Percentiles rank a stretch among this genome's conserved stretches.
Evolutionary conservation across 2,888 invertebrate species (phyloP).

Genomic region (Tachina fera): DNA sequence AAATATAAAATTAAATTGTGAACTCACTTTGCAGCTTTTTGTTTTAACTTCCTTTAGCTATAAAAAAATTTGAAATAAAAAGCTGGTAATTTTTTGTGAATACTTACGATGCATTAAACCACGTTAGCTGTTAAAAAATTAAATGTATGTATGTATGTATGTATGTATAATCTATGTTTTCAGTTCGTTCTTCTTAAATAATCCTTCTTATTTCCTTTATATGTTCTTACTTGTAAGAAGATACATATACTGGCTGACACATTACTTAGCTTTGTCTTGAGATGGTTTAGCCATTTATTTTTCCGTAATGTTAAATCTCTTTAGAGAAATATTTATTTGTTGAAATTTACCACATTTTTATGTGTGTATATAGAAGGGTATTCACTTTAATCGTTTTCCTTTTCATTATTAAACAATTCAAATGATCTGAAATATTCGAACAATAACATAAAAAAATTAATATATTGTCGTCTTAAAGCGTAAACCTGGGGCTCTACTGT

Average conservation of each 20-base stretch:
- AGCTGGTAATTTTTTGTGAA: too few relatives aligned
- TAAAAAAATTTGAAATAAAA: too few relatives aligned
- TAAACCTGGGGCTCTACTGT: too few relatives aligned
- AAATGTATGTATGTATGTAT: background rate
- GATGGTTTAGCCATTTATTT: background rate
- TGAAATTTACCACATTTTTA: background rate
- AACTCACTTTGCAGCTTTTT: too few relatives aligned
- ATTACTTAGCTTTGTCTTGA: slow-evolving; percentile 30
- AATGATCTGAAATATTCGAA: too few relatives aligned
- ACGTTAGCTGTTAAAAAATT: background rate
- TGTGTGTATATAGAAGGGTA: background rate
- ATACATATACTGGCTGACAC: slow-evolving; percentile 23
- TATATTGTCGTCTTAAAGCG: too few relatives aligned
- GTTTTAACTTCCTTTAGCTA: too few relatives aligned
- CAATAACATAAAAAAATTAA: too few relatives aligned
- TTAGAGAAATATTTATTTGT: slow-evolving; percentile 38
- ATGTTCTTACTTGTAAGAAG: background rate
- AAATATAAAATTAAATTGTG: too few relatives aligned
- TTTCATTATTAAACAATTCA: too few relatives aligned
- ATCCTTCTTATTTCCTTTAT: background rate
- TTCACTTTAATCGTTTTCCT: too few relatives aligned
- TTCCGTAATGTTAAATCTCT: slow-evolving; percentile 30
- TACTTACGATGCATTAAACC: background rate
- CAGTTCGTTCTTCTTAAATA: background rate
- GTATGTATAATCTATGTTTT: background rate